phyloP scores from a whole-genome alignment of 2,113 vertebrate genomes.

The Dolichallabes microphthalmus region DNA sequence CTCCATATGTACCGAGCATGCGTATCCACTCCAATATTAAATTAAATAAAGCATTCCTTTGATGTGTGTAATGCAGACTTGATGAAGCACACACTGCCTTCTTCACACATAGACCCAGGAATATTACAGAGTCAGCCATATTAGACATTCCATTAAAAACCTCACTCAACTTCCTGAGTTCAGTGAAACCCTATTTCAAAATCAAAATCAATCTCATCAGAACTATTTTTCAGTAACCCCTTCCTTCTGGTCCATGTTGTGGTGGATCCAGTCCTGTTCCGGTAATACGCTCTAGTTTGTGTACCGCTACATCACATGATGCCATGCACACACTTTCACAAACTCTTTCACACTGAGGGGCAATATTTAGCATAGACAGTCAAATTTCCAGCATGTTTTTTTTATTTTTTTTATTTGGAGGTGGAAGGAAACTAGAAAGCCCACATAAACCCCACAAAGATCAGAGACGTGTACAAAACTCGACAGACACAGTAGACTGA shows the following conservation, averaged over 20 bases:
- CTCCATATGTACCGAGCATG: neutral
- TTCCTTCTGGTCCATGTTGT: neutral
- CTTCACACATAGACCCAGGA: neutral
- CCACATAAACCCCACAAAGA: neutral
- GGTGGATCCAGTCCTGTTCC: neutral
- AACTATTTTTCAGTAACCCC: neutral
- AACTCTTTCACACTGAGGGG: neutral
- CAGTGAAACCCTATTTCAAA: neutral
- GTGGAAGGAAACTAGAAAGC: neutral
- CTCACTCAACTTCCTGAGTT: neutral
- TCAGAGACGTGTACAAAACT: neutral
- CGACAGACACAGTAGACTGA: neutral
- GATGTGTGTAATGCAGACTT: neutral
- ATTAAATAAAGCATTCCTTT: conserved; percentile 9
- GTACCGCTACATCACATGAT: neutral
- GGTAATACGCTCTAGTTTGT: neutral
- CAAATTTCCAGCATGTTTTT: neutral
- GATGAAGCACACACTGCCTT: neutral
- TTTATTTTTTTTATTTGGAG: neutral
- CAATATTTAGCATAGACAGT: neutral
- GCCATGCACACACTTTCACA: neutral
- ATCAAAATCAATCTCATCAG: neutral
- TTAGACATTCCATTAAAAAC: neutral
- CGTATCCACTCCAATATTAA: neutral
- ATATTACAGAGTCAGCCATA: conserved; percentile 9